Evolutionary conservation across 2,113 vertebrate species (phyloP).

Genomic region (Gallinago jamesoni): DNA sequence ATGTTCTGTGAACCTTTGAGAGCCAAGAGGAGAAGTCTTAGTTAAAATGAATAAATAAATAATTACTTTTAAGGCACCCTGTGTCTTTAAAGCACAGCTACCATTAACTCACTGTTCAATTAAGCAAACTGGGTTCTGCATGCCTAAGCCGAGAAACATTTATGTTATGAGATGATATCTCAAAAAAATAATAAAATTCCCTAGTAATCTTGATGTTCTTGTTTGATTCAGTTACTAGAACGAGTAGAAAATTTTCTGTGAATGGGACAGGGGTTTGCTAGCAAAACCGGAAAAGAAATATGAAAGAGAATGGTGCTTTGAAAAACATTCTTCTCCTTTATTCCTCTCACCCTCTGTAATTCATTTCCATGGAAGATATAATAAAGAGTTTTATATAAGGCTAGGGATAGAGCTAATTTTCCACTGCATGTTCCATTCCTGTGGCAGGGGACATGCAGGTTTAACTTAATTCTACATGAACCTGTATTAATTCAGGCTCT

Average conservation of each 20-base stretch:
- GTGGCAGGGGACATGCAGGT: not conserved
- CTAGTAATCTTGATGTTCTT: not conserved
- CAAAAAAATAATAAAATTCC: not conserved
- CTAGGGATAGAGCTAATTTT: not conserved
- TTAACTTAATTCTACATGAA: not conserved
- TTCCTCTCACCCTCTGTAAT: not conserved
- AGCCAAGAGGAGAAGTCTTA: not conserved
- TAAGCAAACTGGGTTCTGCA: not conserved
- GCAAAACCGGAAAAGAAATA: not conserved
- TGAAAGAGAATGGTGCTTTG: not conserved
- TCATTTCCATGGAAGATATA: not conserved
- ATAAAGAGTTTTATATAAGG: not conserved
- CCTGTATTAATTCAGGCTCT: not conserved
- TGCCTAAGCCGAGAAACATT: not conserved
- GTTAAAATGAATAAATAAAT: not conserved
- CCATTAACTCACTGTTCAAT: not conserved
- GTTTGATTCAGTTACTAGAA: not conserved
- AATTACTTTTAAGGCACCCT: not conserved
- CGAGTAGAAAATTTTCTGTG: not conserved
- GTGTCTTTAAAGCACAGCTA: conserved; percentile 1
- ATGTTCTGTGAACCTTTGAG: not conserved
- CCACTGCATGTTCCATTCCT: not conserved
- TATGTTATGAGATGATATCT: not conserved
- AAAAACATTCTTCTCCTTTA: not conserved
- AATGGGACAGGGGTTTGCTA: not conserved